A percentile compares a stretch with the other conserved stretches of the same genome.
Evolutionary conservation across 2,797 vertebrate genomes (phyloP).

Genomic region (Garrulus glandarius): DNA sequence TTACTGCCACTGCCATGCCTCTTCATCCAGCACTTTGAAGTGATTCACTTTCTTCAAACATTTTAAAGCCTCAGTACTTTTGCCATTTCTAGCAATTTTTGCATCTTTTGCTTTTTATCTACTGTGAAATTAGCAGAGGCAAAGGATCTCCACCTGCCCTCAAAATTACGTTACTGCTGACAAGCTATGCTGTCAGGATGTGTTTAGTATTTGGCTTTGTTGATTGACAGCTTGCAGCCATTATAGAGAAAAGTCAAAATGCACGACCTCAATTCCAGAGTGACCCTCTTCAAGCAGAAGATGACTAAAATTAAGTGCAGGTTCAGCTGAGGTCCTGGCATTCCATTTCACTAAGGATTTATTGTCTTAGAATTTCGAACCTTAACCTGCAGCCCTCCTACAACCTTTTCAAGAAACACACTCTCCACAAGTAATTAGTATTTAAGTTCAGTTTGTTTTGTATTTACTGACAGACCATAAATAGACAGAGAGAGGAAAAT

Average conservation of each 20-base stretch:
- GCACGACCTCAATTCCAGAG: not conserved
- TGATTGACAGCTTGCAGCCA: not conserved
- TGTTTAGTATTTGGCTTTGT: not conserved
- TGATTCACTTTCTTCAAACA: not conserved
- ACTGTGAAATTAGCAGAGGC: not conserved
- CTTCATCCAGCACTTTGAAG: not conserved
- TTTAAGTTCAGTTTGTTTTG: not conserved
- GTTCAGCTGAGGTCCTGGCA: not conserved
- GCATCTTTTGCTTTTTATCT: not conserved
- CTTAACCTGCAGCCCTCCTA: not conserved
- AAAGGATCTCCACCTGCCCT: not conserved
- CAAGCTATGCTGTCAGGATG: not conserved
- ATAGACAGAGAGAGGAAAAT: not conserved
- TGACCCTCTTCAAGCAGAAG: not conserved
- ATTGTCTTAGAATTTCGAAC: not conserved
- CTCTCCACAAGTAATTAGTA: not conserved
- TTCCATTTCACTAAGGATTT: not conserved
- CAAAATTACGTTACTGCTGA: not conserved
- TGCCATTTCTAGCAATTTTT: not conserved
- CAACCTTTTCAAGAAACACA: not conserved
- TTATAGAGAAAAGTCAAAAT: not conserved
- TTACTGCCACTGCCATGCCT: not conserved
- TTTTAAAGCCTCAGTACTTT: not conserved
- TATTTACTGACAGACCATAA: not conserved
- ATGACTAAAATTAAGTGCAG: not conserved